These are phyloP conservation scores for Lepus timidus DNA, from an alignment of 2,113 vertebrate species.

Conservation along the genomic window DNA sequence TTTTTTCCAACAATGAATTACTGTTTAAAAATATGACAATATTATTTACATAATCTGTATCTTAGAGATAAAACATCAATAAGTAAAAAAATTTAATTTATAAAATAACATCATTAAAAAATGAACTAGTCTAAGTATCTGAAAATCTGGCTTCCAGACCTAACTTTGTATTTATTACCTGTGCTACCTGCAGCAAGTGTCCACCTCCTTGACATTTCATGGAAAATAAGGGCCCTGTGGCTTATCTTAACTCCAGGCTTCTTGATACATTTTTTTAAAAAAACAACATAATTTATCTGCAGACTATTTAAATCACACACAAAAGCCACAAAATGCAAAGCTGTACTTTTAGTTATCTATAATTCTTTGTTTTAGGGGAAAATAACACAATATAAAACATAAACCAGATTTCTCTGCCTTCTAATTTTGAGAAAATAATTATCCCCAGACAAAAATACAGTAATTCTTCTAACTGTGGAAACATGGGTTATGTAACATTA, in stretches of 20 bases:
- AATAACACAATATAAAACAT: background rate
- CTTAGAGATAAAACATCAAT: constrained; percentile 16
- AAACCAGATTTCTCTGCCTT: background rate
- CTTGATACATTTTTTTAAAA: constrained; percentile 10
- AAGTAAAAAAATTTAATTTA: background rate
- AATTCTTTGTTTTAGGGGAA: constrained; percentile 36
- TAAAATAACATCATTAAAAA: background rate
- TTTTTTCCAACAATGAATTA: constrained; percentile 19
- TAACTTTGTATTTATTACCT: background rate
- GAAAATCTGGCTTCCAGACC: background rate
- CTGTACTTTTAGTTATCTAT: background rate
- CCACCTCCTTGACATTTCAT: background rate
- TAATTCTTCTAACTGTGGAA: constrained; percentile 28
- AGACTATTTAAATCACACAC: constrained; percentile 48
- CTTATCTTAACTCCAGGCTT: background rate
- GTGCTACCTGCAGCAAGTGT: background rate
- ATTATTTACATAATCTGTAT: background rate
- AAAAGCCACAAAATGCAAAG: constrained; percentile 17
- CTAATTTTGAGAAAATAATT: constrained; percentile 32
- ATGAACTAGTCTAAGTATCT: background rate
- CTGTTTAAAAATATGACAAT: background rate
- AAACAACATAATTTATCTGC: constrained; percentile 20
- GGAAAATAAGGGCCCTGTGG: background rate
- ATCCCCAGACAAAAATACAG: background rate
- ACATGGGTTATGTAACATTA: background rate